Evolutionary conservation across 2,797 vertebrate genomes (phyloP).

Genomic region (Heliangelus exortis): DNA sequence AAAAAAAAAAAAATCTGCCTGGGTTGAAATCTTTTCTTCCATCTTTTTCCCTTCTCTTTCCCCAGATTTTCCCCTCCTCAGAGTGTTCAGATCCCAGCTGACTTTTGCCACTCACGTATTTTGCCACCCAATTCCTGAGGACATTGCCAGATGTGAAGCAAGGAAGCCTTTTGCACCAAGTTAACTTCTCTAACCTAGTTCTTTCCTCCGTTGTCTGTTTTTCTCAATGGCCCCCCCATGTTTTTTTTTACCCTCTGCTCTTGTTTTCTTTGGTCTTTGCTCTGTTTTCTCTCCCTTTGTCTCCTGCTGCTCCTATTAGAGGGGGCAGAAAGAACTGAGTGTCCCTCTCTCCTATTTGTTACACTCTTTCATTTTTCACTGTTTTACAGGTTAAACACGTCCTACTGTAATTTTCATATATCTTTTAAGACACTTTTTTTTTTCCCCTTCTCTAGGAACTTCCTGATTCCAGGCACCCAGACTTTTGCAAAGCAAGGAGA

Average conservation of each 20-base stretch:
- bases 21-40: neutral
- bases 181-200: neutral
- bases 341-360: neutral
- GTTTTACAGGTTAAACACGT: neutral
- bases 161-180: neutral
- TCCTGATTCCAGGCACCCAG: neutral
- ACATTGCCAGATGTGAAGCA: neutral
- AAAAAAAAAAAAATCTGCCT: neutral
- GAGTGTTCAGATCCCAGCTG: neutral
- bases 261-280: slow-evolving; percentile 2
- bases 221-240: neutral
- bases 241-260: neutral
- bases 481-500: neutral
- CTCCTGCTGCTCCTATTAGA: neutral
- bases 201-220: neutral
- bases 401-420: neutral
- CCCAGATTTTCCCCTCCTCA: neutral
- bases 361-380: neutral
- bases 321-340: neutral
- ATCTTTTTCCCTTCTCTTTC: slow-evolving; percentile 6
- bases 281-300: slow-evolving; percentile 1
- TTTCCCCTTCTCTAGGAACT: neutral
- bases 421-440: neutral
- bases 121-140: slow-evolving; percentile 12
- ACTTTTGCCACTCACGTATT: neutral